Base-by-base conservation (phyloP, 2,113 vertebrate species). In the Peucedramus taeniatus region DNA sequence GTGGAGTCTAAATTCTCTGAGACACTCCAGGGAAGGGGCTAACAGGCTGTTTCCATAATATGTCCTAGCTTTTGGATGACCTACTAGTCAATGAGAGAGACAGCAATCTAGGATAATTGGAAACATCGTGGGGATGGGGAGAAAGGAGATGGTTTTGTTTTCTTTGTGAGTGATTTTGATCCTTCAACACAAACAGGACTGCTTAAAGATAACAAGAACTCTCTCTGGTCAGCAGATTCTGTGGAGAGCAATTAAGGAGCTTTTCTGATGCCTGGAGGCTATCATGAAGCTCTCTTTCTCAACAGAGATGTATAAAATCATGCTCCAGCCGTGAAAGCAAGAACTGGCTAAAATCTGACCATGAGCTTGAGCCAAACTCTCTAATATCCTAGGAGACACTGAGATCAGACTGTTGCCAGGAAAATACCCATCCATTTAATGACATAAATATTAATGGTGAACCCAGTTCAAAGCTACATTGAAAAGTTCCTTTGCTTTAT, bases 121-220 rank as follows among this genome's bases (percentile, higher is more conserved):
- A 95, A 94, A 83, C 40, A 84, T 80, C 30, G 14, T 65, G 72
- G 71, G 49, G 31, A 22, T 51, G 63, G 37, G 39, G 17, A 44
- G 23, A 86, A 19, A 90, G 27, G 45, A 85, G 65, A 66, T 45
- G 35, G n/a, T 40, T 94, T 93, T 87, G 56, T 76, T 94, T 92
- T 86, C 76, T 69, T 90, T 95, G 61, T 69, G 56, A 83, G 50
- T 81, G 63, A 76, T 96, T 97, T 87, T 95, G 87, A 93, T 95
- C 50, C 85, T 90, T 84, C 87, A 94, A 76, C 33, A 77, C 42
- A 95, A 94, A 90, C 40, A 74, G 9, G 59, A 35, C 75, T 89
- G 83, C 64, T 95, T 87, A 91, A 89, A 94, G 83, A 92, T 91
- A 95, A 91, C 80, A 95, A 91, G 72, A 91, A 51, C 53, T 87